These are phyloP conservation scores for Polydesmus complanatus DNA, from an alignment of 2,888 invertebrate genomes.

Conservation along the genomic window DNA sequence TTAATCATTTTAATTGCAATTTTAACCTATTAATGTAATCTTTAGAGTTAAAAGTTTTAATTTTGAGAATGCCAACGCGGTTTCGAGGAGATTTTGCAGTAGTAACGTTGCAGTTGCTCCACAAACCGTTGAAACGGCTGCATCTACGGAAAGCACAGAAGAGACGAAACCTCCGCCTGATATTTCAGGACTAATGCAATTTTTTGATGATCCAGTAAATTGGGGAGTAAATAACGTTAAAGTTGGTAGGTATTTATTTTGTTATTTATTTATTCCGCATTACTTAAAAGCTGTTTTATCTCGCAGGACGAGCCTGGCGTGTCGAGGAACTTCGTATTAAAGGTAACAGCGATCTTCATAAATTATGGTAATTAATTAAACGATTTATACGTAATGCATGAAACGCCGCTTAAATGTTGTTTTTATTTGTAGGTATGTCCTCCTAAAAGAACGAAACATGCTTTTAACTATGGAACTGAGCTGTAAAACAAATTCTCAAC, in stretches of 20 bases:
- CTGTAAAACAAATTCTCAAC: constrained; percentile 46
- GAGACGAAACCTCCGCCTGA: neutral
- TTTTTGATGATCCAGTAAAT: constrained; percentile 73
- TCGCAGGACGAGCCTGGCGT: constrained; percentile 65
- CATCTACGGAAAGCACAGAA: neutral
- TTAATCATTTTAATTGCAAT: no score
- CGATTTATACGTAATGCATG: constrained; percentile 13
- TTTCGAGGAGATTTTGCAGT: no score
- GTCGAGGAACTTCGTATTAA: constrained; percentile 83
- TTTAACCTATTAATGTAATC: no score
- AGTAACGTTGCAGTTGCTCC: no score
- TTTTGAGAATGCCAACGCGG: no score
- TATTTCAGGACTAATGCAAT: constrained; percentile 43
- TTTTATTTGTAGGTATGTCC: constrained; percentile 46
- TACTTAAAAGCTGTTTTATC: no score
- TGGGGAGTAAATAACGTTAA: constrained; percentile 62
- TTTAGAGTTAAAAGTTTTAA: no score
- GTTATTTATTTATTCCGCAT: no score
- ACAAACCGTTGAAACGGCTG: no score
- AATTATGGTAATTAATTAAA: constrained; percentile 61
- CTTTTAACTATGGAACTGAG: constrained; percentile 84
- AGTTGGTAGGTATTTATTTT: constrained; percentile 45
- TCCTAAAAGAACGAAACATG: constrained; percentile 95
- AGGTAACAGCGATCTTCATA: constrained; percentile 88
- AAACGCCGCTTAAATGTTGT: constrained; percentile 23